A percentile compares a stretch with the other conserved stretches of the same genome.
These are phyloP conservation scores for Sycophila texana DNA, from an alignment of 2,888 invertebrate genomes.

Conservation along the genomic window DNA sequence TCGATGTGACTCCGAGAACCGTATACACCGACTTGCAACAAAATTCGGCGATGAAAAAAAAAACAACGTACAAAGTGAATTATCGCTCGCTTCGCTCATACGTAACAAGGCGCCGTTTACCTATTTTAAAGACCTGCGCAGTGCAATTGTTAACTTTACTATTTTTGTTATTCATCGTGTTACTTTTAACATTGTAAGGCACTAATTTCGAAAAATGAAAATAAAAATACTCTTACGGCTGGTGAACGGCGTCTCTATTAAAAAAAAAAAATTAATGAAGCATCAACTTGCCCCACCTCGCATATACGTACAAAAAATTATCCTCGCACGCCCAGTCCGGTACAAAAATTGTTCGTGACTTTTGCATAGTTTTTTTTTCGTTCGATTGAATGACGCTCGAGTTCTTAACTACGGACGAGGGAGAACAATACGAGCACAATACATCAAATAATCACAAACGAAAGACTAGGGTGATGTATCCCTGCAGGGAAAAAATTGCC, in stretches of 20 bases:
- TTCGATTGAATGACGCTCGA: too few relatives aligned
- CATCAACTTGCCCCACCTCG: background rate
- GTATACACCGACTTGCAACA: background rate
- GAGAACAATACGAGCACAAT: too few relatives aligned
- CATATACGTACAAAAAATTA: background rate
- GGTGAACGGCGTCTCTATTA: background rate
- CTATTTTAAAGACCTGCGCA: background rate
- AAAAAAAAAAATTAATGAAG: background rate
- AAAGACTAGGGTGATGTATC: slow-evolving; percentile 3
- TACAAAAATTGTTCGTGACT: background rate
- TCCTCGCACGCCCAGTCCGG: background rate
- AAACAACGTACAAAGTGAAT: background rate
- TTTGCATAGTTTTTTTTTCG: background rate
- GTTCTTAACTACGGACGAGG: too few relatives aligned
- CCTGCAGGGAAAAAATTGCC: too few relatives aligned
- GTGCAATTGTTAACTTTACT: background rate
- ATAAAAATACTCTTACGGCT: slow-evolving; percentile 4
- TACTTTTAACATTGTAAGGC: slow-evolving; percentile 33
- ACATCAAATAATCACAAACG: slow-evolving; percentile 5
- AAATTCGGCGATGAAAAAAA: background rate
- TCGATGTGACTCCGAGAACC: background rate
- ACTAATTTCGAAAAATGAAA: slow-evolving; percentile 42
- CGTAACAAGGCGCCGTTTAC: slow-evolving; percentile 20
- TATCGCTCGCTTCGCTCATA: background rate
- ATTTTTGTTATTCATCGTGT: background rate